Percentiles rank a stretch among this genome's conserved stretches.
These are phyloP conservation scores for Strix occidentalis DNA, from an alignment of 2,797 vertebrate species.

Conservation along the genomic window DNA sequence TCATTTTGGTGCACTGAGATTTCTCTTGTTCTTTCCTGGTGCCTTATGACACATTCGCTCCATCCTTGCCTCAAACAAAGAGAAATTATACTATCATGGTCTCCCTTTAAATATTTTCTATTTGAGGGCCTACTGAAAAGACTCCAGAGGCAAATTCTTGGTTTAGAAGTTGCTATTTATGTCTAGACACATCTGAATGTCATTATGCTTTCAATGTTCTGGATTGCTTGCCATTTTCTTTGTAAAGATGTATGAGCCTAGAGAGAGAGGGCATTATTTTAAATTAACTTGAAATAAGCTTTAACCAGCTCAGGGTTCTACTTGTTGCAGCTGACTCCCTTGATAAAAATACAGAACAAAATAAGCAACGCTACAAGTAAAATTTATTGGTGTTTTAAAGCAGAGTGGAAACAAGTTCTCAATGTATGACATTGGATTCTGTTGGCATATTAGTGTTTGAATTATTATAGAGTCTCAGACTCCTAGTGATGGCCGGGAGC, in stretches of 20 bases:
- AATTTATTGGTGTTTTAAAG: background rate
- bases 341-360: background rate
- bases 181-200: constrained; percentile 53
- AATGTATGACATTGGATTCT: background rate
- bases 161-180: constrained; percentile 59
- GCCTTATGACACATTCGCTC: constrained; percentile 54
- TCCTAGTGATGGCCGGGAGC: background rate
- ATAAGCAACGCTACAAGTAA: background rate
- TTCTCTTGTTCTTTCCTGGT: constrained; percentile 26
- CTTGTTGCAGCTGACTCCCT: background rate
- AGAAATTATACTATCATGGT: constrained; percentile 51
- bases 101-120: constrained; percentile 43
- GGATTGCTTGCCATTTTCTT: constrained; percentile 28
- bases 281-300: constrained; percentile 20
- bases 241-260: constrained; percentile 7
- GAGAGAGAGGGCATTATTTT: background rate
- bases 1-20: constrained; percentile 46
- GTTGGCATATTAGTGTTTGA: background rate
- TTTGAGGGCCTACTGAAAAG: constrained; percentile 28
- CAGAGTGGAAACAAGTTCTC: background rate
- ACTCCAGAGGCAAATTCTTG: constrained; percentile 55
- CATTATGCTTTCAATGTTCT: background rate
- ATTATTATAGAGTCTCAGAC: background rate
- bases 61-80: constrained; percentile 46
- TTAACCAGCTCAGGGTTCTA: background rate